Conservation (phyloP, 2,797 vertebrate species). For the Selene dorsalis region DNA sequence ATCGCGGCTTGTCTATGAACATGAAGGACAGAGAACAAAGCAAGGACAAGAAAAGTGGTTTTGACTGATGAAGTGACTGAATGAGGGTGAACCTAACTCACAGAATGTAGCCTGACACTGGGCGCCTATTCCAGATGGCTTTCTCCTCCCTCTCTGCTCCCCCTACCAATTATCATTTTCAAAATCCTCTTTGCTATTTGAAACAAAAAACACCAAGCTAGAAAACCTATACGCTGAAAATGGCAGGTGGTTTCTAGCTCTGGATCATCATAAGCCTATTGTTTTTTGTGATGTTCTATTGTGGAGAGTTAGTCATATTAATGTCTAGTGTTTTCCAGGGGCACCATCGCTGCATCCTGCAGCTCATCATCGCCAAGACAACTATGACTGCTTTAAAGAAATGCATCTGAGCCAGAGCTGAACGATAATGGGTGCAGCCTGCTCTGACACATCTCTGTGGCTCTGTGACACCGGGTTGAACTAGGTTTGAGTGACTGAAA, state of each 20-base stretch:
- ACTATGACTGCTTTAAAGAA: background rate
- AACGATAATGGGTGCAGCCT: no score
- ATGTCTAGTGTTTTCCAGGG: background rate
- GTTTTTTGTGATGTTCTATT: background rate
- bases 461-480: no score
- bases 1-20: background rate
- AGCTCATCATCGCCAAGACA: background rate
- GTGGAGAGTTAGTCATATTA: background rate
- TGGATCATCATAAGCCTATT: background rate
- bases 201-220: background rate
- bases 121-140: background rate
- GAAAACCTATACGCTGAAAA: no score
- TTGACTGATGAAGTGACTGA: background rate
- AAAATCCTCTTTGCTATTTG: background rate
- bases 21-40: background rate
- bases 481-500: no score
- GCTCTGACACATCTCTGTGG: no score
- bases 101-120: background rate
- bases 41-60: background rate
- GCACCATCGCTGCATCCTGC: background rate
- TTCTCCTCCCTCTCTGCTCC: background rate
- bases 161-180: background rate
- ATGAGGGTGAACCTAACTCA: background rate
- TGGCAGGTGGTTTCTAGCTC: no score
- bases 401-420: background rate